Evolutionary conservation across 2,888 invertebrate genomes (phyloP).

Genomic region (Andrena marginata): DNA sequence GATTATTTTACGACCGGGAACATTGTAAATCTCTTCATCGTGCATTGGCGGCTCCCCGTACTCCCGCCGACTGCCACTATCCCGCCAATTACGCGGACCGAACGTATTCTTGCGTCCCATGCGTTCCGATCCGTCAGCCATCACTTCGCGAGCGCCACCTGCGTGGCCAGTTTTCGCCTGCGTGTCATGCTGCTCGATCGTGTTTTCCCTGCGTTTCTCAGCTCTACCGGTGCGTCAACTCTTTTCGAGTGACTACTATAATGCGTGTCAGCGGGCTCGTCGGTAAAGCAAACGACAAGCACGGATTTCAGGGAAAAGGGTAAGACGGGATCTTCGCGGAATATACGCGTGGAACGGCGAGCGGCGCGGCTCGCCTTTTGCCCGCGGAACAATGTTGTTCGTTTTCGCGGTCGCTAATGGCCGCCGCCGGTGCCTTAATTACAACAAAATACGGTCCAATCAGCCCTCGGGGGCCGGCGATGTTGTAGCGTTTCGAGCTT

Average conservation of each 20-base stretch:
- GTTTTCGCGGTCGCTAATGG: conserved; percentile 77
- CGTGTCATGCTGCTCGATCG: no score
- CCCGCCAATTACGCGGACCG: conserved; percentile 78
- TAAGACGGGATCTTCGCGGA: conserved; percentile 58
- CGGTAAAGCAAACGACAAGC: background rate
- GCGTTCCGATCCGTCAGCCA: conserved; percentile 40
- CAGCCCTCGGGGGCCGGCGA: conserved; percentile 72
- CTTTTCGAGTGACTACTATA: background rate
- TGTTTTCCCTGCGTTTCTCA: no score
- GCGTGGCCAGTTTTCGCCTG: background rate
- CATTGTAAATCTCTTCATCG: conserved; percentile 85
- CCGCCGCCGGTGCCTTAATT: conserved; percentile 79
- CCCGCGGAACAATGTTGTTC: conserved; percentile 77
- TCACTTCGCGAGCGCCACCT: background rate
- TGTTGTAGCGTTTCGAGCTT: conserved; percentile 53
- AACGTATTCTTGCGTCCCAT: conserved; percentile 71
- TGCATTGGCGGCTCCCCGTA: conserved; percentile 75
- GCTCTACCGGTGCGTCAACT: no score
- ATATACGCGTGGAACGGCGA: conserved; percentile 70
- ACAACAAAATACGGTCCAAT: conserved; percentile 80
- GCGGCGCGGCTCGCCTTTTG: conserved; percentile 58
- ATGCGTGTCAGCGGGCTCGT: no score
- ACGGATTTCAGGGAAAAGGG: conserved; percentile 15
- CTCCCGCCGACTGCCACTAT: conserved; percentile 70
- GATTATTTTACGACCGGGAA: conserved; percentile 84